Conservation (phyloP, 1,140 invertebrate species). For the Armadillidium nasatum region DNA sequence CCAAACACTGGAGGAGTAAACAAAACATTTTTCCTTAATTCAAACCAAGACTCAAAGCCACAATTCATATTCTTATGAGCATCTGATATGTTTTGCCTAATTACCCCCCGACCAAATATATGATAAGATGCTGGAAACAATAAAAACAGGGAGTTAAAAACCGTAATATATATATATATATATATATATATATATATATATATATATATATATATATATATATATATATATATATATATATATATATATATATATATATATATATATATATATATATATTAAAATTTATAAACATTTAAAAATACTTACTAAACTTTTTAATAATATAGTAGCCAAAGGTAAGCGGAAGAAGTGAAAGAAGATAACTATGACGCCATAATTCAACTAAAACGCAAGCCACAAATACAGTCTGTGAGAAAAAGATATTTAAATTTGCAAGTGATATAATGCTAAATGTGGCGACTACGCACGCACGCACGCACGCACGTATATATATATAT, state of each 20-base stretch:
- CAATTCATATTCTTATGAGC: conserved; percentile 18
- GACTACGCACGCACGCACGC: background rate
- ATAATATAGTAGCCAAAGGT: conserved; percentile 61
- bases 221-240: too few species aligned
- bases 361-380: conserved; percentile 65
- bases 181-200: too few species aligned
- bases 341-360: conserved; percentile 62
- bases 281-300: too few species aligned
- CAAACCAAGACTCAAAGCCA: conserved; percentile 46
- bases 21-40: conserved; percentile 50
- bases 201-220: too few species aligned
- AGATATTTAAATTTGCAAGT: conserved; percentile 52
- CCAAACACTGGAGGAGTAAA: conserved; percentile 55
- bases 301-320: conserved; percentile 55
- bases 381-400: conserved; percentile 65
- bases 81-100: background rate
- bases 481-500: too few species aligned
- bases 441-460: background rate
- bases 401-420: conserved; percentile 62
- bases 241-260: too few species aligned
- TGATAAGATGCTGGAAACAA: conserved; percentile 25
- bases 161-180: too few species aligned
- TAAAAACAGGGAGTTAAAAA: too few species aligned
- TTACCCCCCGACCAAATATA: conserved; percentile 22
- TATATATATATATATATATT: too few species aligned